Conservation (phyloP, 1,140 invertebrate species). For the Lasioglossum albipes region DNA sequence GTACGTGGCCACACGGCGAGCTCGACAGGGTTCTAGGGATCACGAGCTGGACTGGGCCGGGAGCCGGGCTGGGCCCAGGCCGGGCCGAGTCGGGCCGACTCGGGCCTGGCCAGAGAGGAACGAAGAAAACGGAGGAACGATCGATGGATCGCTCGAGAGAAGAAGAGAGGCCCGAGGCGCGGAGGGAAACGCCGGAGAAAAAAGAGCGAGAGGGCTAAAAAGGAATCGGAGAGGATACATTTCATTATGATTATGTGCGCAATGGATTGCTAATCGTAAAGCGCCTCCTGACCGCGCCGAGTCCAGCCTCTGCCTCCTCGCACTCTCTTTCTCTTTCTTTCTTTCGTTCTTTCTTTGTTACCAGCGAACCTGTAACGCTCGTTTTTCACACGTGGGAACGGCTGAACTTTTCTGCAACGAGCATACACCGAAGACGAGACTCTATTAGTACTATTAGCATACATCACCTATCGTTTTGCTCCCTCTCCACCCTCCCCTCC, state of each 20-base stretch:
- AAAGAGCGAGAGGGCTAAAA: background rate
- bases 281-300: slow-evolving; percentile 18
- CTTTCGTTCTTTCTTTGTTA: background rate
- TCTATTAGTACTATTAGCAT: slow-evolving; percentile 32
- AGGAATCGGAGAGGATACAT: slow-evolving; percentile 63
- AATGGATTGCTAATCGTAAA: slow-evolving; percentile 67
- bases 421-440: background rate
- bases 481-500: too few species aligned
- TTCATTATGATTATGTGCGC: slow-evolving; percentile 73
- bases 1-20: slow-evolving; percentile 40
- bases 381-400: slow-evolving; percentile 63
- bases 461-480: background rate
- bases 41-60: slow-evolving; percentile 8
- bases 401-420: slow-evolving; percentile 41
- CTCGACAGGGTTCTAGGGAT: slow-evolving; percentile 55
- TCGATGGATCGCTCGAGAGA: background rate
- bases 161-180: background rate
- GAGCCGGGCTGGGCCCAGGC: background rate
- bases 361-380: background rate
- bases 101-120: background rate
- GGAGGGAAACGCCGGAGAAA: background rate
- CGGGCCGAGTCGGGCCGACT: too few species aligned
- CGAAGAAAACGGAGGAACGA: background rate
- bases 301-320: too few species aligned
- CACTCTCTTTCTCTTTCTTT: too few species aligned